phyloP scores from a whole-genome alignment of 2,888 invertebrate species.

The Tolmerus cingulatus region DNA sequence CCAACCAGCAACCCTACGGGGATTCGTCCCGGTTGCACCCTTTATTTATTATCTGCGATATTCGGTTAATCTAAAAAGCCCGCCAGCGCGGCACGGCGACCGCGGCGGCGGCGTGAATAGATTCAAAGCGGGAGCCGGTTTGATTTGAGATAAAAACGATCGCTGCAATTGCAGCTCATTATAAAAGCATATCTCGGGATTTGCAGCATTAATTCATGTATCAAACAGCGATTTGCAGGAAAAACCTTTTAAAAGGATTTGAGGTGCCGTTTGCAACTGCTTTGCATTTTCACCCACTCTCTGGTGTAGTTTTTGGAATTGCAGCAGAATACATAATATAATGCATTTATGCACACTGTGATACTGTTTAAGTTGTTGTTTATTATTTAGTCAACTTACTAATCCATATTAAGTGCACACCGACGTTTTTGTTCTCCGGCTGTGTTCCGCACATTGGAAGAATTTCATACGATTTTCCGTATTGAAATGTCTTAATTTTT shows the following conservation, averaged over 20 bases:
- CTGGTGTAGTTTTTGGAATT: neutral
- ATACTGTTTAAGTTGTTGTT: neutral
- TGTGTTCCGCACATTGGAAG: neutral
- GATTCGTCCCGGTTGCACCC: neutral
- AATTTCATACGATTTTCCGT: neutral
- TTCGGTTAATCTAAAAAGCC: constrained; percentile 25
- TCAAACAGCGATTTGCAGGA: neutral
- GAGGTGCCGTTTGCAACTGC: neutral
- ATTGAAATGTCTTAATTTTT: neutral
- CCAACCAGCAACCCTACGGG: neutral
- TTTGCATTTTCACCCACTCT: neutral
- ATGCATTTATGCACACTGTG: neutral
- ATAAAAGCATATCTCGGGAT: constrained; percentile 11
- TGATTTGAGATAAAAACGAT: constrained; percentile 20
- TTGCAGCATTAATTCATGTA: constrained; percentile 1
- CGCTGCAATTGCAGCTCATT: constrained; percentile 18
- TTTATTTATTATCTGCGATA: constrained; percentile 38
- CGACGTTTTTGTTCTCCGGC: neutral
- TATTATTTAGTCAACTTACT: neutral
- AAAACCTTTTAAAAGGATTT: constrained; percentile 15
- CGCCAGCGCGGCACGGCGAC: neutral
- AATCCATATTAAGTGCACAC: neutral
- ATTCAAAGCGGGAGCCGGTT: neutral
- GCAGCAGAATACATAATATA: too few relatives aligned
- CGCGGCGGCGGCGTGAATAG: neutral